phyloP scores from a whole-genome alignment of 2,113 vertebrate species.

The Thinocorus orbignyianus region DNA sequence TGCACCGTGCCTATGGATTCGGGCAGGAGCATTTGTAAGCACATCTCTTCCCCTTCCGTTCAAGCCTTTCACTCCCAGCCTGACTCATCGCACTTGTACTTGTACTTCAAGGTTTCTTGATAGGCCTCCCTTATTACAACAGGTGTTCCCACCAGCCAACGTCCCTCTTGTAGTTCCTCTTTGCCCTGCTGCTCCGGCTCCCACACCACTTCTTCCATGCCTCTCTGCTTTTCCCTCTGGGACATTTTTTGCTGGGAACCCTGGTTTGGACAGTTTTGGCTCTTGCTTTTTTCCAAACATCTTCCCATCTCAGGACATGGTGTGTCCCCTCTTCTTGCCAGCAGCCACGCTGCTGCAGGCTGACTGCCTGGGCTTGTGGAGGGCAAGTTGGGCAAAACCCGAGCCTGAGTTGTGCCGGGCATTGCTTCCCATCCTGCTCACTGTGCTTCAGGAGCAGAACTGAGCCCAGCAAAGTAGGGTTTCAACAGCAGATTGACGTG shows the following conservation, averaged over 20 bases:
- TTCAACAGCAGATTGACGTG: not conserved
- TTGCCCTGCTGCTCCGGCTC: not conserved
- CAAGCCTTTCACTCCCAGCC: not conserved
- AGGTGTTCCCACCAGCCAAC: not conserved
- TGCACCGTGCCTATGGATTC: accelerated
- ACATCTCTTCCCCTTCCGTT: not conserved
- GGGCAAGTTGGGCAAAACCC: not conserved
- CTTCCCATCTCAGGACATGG: not conserved
- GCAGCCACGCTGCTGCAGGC: not conserved
- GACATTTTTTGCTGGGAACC: not conserved
- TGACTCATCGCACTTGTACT: not conserved
- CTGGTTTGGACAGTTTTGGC: not conserved
- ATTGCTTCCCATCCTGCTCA: not conserved
- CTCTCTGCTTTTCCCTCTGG: not conserved
- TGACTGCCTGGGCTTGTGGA: not conserved
- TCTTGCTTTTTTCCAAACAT: not conserved
- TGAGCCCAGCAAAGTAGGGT: not conserved
- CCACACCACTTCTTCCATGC: accelerated
- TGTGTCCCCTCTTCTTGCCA: not conserved
- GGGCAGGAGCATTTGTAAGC: not conserved
- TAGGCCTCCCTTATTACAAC: not conserved
- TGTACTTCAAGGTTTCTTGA: not conserved
- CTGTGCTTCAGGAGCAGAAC: not conserved
- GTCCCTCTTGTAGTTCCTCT: accelerated
- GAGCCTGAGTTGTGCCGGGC: accelerated